Evolutionary conservation across 92 coral and sea anemone genomes (phyloP).

Genomic region (Virgularia gustaviana): DNA sequence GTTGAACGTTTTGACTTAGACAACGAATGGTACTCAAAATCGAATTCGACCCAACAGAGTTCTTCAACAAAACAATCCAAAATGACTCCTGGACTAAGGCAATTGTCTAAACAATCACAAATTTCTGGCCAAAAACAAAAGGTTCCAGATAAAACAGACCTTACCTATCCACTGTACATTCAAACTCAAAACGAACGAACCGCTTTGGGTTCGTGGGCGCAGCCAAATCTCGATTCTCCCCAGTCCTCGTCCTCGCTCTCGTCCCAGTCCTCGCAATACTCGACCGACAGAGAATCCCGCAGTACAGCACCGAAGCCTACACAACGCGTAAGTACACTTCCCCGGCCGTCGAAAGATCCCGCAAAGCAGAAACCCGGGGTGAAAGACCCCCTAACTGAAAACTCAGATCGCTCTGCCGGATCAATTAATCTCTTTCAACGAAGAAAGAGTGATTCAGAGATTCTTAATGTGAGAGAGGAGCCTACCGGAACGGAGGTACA

Average conservation of each 20-base stretch:
- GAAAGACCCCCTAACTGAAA: too few species aligned
- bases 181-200: neutral
- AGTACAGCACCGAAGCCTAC: neutral
- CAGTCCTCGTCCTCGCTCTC: slow-evolving; percentile 13
- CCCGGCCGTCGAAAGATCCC: neutral
- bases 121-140: too few species aligned
- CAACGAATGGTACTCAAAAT: neutral
- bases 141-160: neutral
- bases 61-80: neutral
- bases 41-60: neutral
- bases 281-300: neutral
- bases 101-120: too few species aligned
- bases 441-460: neutral
- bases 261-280: slow-evolving; percentile 16
- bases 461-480: too few species aligned
- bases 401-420: slow-evolving; percentile 10
- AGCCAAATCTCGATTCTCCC: slow-evolving; percentile 19
- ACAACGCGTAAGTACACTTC: neutral
- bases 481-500: too few species aligned
- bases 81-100: too few species aligned
- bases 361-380: too few species aligned
- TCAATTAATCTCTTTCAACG: slow-evolving; percentile 25
- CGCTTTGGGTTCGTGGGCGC: neutral
- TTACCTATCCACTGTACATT: neutral
- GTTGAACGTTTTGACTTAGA: slow-evolving; percentile 31